phyloP scores from a whole-genome alignment of 2,113 vertebrate species.

The Colinus virginianus region DNA sequence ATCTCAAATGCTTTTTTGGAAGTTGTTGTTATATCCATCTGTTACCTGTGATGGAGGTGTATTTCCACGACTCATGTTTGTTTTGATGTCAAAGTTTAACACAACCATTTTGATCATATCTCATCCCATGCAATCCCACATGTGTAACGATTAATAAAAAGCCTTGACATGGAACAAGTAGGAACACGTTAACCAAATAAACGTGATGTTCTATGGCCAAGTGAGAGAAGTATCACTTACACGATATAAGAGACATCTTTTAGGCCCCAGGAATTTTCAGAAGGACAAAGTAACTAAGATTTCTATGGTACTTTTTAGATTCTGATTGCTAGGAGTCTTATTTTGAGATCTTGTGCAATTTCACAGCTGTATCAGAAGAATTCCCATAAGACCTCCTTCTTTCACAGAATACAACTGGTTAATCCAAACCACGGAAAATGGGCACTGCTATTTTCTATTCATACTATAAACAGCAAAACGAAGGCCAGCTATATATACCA shows the following conservation, averaged over 20 bases:
- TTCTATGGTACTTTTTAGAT: background rate
- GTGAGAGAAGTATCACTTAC: background rate
- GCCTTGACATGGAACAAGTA: background rate
- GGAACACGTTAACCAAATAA: background rate
- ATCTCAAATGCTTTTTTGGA: background rate
- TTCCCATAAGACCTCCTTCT: background rate
- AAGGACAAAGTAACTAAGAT: background rate
- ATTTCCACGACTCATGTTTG: background rate
- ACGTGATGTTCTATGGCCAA: background rate
- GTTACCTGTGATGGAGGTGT: background rate
- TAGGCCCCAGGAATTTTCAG: background rate
- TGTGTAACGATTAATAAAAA: background rate
- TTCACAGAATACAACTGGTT: background rate
- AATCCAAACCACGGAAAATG: background rate
- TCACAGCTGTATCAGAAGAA: background rate
- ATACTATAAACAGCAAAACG: background rate
- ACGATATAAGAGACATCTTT: background rate
- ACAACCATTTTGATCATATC: background rate
- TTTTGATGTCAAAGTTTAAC: background rate
- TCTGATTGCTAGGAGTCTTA: background rate
- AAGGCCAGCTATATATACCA: background rate
- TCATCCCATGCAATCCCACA: background rate
- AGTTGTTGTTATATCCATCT: background rate
- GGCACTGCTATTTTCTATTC: background rate
- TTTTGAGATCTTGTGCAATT: background rate